Percentiles rank a stretch among this genome's conserved stretches.
phyloP scores from a whole-genome alignment of 2,113 vertebrate genomes.

The Sphyrna mokarran region DNA sequence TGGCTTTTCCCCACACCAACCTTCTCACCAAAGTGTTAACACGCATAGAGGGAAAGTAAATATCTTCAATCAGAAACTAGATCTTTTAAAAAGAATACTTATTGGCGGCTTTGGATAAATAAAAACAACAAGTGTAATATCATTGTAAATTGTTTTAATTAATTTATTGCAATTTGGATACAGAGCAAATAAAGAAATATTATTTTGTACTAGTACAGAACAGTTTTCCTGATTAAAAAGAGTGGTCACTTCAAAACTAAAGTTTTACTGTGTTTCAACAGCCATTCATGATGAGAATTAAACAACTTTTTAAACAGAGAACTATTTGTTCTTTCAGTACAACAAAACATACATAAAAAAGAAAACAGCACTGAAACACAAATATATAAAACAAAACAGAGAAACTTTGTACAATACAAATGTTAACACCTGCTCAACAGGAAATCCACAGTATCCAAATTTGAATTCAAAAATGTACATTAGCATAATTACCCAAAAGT shows the following conservation, averaged over 20 bases:
- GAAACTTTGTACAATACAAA: slow-evolving; percentile 26
- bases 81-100: not conserved
- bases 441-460: slow-evolving; percentile 37
- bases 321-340: slow-evolving; percentile 28
- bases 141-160: slow-evolving; percentile 32
- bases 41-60: not conserved
- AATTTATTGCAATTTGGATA: slow-evolving; percentile 34
- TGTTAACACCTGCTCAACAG: slow-evolving; percentile 37
- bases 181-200: slow-evolving; percentile 30
- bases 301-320: slow-evolving; percentile 34
- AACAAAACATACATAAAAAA: slow-evolving; percentile 24
- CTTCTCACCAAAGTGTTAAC: not conserved
- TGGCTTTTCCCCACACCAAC: not conserved
- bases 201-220: slow-evolving; percentile 36
- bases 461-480: slow-evolving; percentile 37
- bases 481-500: slow-evolving; percentile 37
- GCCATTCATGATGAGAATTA: slow-evolving; percentile 33
- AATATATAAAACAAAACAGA: slow-evolving; percentile 28
- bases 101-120: not conserved
- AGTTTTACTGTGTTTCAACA: slow-evolving; percentile 33
- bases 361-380: slow-evolving; percentile 27
- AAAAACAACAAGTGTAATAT: slow-evolving; percentile 18
- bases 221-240: slow-evolving; percentile 26
- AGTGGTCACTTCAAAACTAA: slow-evolving; percentile 38
- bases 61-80: not conserved